Evolutionary conservation across 2,888 invertebrate species (phyloP), one percentile per base, ranked within the genome.

Genomic region (Perithous albicinctus): DNA sequence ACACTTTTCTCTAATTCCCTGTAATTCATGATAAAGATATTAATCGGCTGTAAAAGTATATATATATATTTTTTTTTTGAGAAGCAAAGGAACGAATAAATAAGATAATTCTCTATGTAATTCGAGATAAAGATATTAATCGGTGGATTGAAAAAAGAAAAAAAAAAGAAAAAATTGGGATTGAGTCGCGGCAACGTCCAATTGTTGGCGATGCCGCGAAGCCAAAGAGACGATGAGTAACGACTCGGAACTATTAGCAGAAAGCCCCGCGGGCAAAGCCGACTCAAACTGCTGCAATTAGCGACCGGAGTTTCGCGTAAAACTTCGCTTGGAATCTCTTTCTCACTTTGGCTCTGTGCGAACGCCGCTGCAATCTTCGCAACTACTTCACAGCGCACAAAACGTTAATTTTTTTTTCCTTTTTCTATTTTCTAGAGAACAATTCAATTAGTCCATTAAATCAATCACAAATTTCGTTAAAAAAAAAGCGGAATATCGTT

Each of bases 161-260:
- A n/a, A n/a, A n/a, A n/a, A 10, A 54, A 12, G 18, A 46, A 48
- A 38, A 51, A 69, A 35, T 15, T 7, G 46, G 23, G 20, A 54
- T 54, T 18, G n/a, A 43, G 15, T 15, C 7, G n/a, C 29, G 32
- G 46, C 29, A 66, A 29, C 18, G 66, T 26, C 32, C 46, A 66
- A 67, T 67, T 48, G 66, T 67, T 32, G 48, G 32, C 66, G 18
- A 61, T 38, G 38, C 38, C 61, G 18, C 18, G 32, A 18, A 29
- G 2, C 26, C 15, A 5, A 15, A 56, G n/a, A 48, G 15, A 29
- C 20, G 48, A n/a, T n/a, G n/a, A 67, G 46, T 41, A 63, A 69
- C 78, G 59, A 63, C 74, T 74, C 67, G 74, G 61, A 79, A 79
- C 74, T 63, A 74, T 74, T 74, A 67, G 35, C 66, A 12, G 18